These are phyloP conservation scores for Pachyseris speciosa DNA, from an alignment of 64 coral and sea anemone genomes.

Conservation along the genomic window DNA sequence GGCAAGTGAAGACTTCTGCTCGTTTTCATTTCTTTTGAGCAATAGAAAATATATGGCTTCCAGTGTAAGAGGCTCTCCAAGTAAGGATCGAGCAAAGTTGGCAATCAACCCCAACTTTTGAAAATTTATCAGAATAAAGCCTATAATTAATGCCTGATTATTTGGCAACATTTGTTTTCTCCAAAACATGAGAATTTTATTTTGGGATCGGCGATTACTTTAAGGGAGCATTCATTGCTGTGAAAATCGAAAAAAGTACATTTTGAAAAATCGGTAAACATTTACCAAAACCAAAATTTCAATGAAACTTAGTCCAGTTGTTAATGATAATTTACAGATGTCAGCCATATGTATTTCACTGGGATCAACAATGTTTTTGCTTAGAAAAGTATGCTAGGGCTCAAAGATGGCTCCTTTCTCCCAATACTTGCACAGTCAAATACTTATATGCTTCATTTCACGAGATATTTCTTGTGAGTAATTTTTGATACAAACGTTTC, in stretches of 20 bases:
- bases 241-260: no score
- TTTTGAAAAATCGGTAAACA: no score
- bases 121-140: conserved; percentile 16
- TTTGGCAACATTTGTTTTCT: conserved; percentile 1
- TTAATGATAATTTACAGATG: background rate
- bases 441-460: background rate
- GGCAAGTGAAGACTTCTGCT: no score
- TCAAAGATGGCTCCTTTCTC: background rate
- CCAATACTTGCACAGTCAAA: background rate
- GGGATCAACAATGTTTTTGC: no score
- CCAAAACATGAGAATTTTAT: background rate
- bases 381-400: background rate
- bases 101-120: background rate
- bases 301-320: background rate
- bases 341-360: background rate
- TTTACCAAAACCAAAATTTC: no score
- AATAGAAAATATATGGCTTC: no score
- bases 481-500: conserved; percentile 7
- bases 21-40: no score
- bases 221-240: no score
- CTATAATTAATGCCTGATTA: background rate
- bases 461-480: background rate
- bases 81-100: conserved; percentile 19
- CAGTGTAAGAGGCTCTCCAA: background rate
- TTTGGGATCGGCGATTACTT: no score